A percentile compares a stretch with the other conserved stretches of the same genome.
These are phyloP conservation scores for Orius laevigatus DNA, from an alignment of 1,140 invertebrate species.

Conservation along the genomic window DNA sequence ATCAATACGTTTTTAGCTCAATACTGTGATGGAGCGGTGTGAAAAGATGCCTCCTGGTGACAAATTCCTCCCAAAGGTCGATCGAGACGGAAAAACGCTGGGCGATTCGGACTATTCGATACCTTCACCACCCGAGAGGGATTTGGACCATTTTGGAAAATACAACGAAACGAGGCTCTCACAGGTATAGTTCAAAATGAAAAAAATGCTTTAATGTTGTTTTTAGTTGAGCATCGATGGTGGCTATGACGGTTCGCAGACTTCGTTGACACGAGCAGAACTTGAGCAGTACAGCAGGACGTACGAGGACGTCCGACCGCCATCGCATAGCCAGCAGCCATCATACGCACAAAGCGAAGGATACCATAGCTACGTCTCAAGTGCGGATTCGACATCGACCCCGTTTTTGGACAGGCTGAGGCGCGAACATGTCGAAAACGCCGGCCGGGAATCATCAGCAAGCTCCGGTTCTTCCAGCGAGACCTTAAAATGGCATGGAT, in stretches of 20 bases:
- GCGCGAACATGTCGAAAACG: slow-evolving; percentile 38
- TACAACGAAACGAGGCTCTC: slow-evolving; percentile 34
- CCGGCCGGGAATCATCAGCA: slow-evolving; percentile 49
- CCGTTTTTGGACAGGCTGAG: slow-evolving; percentile 54
- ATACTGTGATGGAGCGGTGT: slow-evolving; percentile 56
- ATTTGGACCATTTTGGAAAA: slow-evolving; percentile 51
- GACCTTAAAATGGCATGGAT: slow-evolving; percentile 62
- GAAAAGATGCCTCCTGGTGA: slow-evolving; percentile 43
- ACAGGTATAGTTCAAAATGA: slow-evolving; percentile 18
- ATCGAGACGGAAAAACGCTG: slow-evolving; percentile 43
- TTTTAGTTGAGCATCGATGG: slow-evolving; percentile 19
- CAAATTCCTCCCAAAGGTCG: slow-evolving; percentile 38
- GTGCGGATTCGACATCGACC: slow-evolving; percentile 56
- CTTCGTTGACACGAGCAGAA: slow-evolving; percentile 41
- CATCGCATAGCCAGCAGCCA: slow-evolving; percentile 47
- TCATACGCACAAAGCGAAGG: slow-evolving; percentile 68
- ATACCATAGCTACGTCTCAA: slow-evolving; percentile 66
- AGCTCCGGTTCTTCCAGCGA: slow-evolving; percentile 51
- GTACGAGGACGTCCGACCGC: slow-evolving; percentile 30
- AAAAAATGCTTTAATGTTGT: no score
- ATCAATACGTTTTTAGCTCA: slow-evolving; percentile 33
- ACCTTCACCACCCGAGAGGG: slow-evolving; percentile 57
- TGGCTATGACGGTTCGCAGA: slow-evolving; percentile 32
- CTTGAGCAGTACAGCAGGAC: slow-evolving; percentile 48
- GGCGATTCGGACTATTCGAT: slow-evolving; percentile 53